These are phyloP conservation scores for Ochropleura leucogaster DNA, from an alignment of 2,888 invertebrate genomes.

Conservation along the genomic window DNA sequence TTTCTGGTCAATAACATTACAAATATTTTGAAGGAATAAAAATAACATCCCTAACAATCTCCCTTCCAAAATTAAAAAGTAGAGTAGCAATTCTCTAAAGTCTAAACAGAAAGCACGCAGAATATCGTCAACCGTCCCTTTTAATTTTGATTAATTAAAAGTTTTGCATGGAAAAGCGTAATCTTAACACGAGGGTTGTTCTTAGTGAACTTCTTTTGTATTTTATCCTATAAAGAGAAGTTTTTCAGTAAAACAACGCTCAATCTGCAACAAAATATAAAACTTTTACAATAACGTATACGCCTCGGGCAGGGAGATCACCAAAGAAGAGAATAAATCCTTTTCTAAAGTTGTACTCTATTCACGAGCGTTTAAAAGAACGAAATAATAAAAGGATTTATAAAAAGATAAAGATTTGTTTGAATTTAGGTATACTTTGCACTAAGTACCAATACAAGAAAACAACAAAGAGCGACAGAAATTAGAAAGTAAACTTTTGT, in stretches of 20 bases:
- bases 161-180: conserved; percentile 84
- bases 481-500: conserved; percentile 47
- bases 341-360: conserved; percentile 80
- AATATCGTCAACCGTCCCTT: conserved; percentile 74
- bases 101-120: conserved; percentile 56
- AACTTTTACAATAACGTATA: conserved; percentile 89
- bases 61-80: conserved; percentile 20
- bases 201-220: conserved; percentile 87
- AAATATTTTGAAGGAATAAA: neutral
- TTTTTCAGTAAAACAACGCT: conserved; percentile 89
- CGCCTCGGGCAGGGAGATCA: conserved; percentile 85
- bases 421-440: conserved; percentile 29
- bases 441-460: conserved; percentile 6
- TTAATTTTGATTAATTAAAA: conserved; percentile 89
- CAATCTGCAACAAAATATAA: conserved; percentile 89
- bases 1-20: neutral
- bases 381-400: conserved; percentile 71
- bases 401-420: conserved; percentile 47
- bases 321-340: conserved; percentile 82
- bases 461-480: conserved; percentile 14
- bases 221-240: conserved; percentile 86
- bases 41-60: neutral
- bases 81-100: conserved; percentile 47
- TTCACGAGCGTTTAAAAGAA: conserved; percentile 74
- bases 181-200: conserved; percentile 87